phyloP scores from a whole-genome alignment of 2,797 vertebrate genomes.

The Onychomys leucogaster region DNA sequence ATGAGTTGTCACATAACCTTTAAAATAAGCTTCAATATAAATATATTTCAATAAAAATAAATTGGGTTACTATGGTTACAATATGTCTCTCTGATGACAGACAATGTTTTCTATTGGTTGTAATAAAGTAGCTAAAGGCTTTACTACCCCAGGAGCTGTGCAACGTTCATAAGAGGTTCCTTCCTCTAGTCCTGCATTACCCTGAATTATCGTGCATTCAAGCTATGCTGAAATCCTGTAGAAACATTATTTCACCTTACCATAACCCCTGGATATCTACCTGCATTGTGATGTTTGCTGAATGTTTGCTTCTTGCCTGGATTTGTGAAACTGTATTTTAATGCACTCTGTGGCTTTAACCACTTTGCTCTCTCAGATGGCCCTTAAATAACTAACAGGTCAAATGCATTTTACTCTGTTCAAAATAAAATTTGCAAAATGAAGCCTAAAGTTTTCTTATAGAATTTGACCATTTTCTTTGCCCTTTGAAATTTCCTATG shows the following conservation, averaged over 20 bases:
- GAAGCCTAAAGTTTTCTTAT: background rate
- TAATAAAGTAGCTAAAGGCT: slow-evolving; percentile 33
- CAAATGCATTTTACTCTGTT: background rate
- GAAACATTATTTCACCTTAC: background rate
- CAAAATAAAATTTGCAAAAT: slow-evolving; percentile 23
- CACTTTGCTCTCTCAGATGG: background rate
- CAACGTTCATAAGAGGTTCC: background rate
- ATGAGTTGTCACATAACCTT: slow-evolving; percentile 47
- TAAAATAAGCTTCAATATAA: slow-evolving; percentile 46
- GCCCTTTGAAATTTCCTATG: background rate
- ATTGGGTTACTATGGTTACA: slow-evolving; percentile 60
- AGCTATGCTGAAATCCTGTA: background rate
- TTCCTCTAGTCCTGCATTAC: background rate
- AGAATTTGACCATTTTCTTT: background rate
- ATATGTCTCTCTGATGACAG: slow-evolving; percentile 37
- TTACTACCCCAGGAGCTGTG: background rate
- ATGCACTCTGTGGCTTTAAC: background rate
- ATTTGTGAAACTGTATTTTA: background rate
- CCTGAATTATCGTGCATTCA: background rate
- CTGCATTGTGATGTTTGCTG: background rate
- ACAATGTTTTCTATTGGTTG: slow-evolving; percentile 22
- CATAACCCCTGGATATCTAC: background rate
- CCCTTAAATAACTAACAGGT: background rate
- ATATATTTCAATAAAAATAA: slow-evolving; percentile 65
- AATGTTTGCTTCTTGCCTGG: background rate